Base-by-base conservation (phyloP, 2,888 invertebrate genomes). In the Acanthopleura granulata region DNA sequence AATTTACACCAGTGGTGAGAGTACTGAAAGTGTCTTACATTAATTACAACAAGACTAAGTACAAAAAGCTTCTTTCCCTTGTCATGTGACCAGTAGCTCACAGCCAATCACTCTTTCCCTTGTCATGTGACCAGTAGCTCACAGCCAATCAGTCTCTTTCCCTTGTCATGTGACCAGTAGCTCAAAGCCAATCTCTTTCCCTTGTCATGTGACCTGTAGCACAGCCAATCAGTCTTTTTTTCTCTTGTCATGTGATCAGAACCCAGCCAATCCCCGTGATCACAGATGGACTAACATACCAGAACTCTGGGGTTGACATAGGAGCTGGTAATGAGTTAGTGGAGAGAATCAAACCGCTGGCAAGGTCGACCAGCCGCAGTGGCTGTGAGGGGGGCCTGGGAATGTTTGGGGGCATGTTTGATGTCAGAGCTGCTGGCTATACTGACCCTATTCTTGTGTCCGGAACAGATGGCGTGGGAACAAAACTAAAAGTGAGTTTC, bases 391-490 rank as follows among this genome's bases (percentile, higher is more conserved):
- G 96, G 0, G 92, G 94, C 1, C 92, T 98, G 75, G 99, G 99
- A 29, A 96, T 96, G 76, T 99, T 97, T 91, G 98, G 98, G 49
- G 98, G 97, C 0, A 92, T 98, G 18, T 97, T 98, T 91, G 97
- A 97, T 86, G 90, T 95, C 22, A 85, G 86, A 72, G 94, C 94
- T 74, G 94, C 94, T 12, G 94, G 94, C 0, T 94, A 94, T 81
- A 93, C 93, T 81, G 95, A 97, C 89, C 97, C 98, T 0, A 92
- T 98, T 27, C 91, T 99, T 0, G 96, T 98, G 22, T 96, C 97
- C 79, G 97, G 97, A 0, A 97, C 97, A 0, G 98, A 98, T 87
- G 99, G 99, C 0, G 98, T 99, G 62, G 98, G 99, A 0, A 97
- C 98, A 9, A 99, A 99, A 91, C 92, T 99, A 0, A 96, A 97